phyloP scores from a whole-genome alignment of 37 sponge, comb jelly and placozoan species.

The Corticium candelabrum region DNA sequence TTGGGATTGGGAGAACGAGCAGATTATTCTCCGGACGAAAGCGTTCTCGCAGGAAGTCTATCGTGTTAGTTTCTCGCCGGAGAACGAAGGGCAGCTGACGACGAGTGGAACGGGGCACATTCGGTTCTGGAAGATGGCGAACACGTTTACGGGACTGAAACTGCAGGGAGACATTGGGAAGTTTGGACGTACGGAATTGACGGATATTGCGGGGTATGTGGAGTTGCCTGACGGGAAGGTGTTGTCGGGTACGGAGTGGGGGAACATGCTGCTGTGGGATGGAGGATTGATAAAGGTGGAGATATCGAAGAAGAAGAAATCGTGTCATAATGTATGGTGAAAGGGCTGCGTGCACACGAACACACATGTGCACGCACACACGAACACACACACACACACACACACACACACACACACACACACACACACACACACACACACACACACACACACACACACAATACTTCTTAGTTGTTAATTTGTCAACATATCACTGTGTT shows the following conservation, averaged over 20 bases:
- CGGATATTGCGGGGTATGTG: slow-evolving; percentile 90
- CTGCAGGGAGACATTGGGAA: slow-evolving; percentile 95
- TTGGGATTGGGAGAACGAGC: slow-evolving; percentile 97
- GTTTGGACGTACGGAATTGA: slow-evolving; percentile 89
- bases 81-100: slow-evolving; percentile 86
- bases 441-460: background rate
- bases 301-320: slow-evolving; percentile 77
- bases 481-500: background rate
- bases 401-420: slow-evolving; percentile 5
- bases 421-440: slow-evolving; percentile 1
- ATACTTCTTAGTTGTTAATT: too few species aligned
- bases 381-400: background rate
- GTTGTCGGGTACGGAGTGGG: slow-evolving; percentile 96
- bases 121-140: slow-evolving; percentile 99
- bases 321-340: slow-evolving; percentile 76
- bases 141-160: slow-evolving; percentile 96
- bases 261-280: slow-evolving; percentile 99
- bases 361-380: background rate
- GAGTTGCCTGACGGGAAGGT: slow-evolving; percentile 99
- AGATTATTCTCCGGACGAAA: slow-evolving; percentile 77
- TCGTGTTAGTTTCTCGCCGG: slow-evolving; percentile 93
- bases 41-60: slow-evolving; percentile 96
- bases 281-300: slow-evolving; percentile 97
- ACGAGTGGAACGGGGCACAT: slow-evolving; percentile 97
- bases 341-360: background rate